These are phyloP conservation scores for Anastatus disparis DNA, from an alignment of 1,140 invertebrate genomes.

Conservation along the genomic window DNA sequence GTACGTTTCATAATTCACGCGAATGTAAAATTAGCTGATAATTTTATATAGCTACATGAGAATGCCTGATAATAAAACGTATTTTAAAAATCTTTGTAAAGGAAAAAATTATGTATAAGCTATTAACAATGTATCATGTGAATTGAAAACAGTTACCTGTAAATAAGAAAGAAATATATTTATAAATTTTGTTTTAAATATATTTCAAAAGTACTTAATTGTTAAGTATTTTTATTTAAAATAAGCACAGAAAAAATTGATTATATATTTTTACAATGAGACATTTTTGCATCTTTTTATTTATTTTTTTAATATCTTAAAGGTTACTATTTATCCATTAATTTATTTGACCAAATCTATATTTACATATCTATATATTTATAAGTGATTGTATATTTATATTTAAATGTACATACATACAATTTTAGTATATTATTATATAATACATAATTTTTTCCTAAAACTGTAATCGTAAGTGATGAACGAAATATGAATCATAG, in stretches of 20 bases:
- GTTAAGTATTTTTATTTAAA: background rate
- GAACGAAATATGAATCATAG: no score
- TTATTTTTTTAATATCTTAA: no score
- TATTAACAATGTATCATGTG: no score
- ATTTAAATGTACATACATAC: no score
- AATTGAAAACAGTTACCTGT: background rate
- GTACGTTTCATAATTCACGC: background rate
- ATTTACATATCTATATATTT: background rate
- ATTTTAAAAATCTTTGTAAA: background rate
- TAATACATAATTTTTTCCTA: background rate
- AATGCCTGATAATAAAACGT: background rate
- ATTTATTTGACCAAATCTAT: background rate
- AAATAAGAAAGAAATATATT: background rate
- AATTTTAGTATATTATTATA: no score
- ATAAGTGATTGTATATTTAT: conserved; percentile 18
- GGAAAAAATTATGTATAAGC: background rate
- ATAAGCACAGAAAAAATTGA: no score
- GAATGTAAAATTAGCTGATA: background rate
- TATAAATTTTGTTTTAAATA: background rate
- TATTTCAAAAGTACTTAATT: background rate
- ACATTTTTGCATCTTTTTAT: background rate
- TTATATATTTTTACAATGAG: background rate
- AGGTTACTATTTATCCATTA: no score
- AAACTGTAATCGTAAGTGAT: no score
- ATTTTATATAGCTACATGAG: background rate